These are phyloP conservation scores for Cephalotes varians DNA, from an alignment of 2,888 invertebrate genomes.

Conservation along the genomic window DNA sequence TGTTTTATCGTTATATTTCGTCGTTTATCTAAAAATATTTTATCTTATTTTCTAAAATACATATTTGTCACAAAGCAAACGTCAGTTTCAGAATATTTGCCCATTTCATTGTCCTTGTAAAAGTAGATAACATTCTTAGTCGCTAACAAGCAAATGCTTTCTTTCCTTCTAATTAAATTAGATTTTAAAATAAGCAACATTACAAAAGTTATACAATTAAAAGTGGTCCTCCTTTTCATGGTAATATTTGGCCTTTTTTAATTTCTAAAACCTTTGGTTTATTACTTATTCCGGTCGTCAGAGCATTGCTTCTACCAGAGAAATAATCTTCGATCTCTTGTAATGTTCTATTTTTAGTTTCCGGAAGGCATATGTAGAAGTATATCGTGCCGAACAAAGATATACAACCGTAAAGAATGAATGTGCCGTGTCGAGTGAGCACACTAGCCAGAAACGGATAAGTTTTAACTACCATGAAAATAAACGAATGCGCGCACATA, in stretches of 20 bases:
- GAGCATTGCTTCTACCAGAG: slow-evolving; percentile 88
- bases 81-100: slow-evolving; percentile 48
- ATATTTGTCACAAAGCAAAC: slow-evolving; percentile 38
- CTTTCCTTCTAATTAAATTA: neutral
- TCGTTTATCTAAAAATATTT: slow-evolving; percentile 8
- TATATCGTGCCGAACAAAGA: slow-evolving; percentile 88
- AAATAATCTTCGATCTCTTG: slow-evolving; percentile 92
- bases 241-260: slow-evolving; percentile 80
- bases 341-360: slow-evolving; percentile 89
- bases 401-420: slow-evolving; percentile 88
- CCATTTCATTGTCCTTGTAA: neutral
- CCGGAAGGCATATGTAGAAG: slow-evolving; percentile 89
- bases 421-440: slow-evolving; percentile 88
- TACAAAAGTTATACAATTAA: slow-evolving; percentile 2
- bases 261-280: slow-evolving; percentile 77
- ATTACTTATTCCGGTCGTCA: slow-evolving; percentile 83
- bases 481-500: slow-evolving; percentile 89
- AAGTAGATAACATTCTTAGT: slow-evolving; percentile 22
- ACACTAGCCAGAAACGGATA: slow-evolving; percentile 87
- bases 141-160: slow-evolving; percentile 26
- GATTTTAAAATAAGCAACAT: neutral
- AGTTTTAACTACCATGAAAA: slow-evolving; percentile 90
- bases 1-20: neutral
- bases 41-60: neutral
- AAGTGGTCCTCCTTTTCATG: slow-evolving; percentile 57